phyloP scores from a whole-genome alignment of 1,140 invertebrate species.

The Melanaphis sacchari region DNA sequence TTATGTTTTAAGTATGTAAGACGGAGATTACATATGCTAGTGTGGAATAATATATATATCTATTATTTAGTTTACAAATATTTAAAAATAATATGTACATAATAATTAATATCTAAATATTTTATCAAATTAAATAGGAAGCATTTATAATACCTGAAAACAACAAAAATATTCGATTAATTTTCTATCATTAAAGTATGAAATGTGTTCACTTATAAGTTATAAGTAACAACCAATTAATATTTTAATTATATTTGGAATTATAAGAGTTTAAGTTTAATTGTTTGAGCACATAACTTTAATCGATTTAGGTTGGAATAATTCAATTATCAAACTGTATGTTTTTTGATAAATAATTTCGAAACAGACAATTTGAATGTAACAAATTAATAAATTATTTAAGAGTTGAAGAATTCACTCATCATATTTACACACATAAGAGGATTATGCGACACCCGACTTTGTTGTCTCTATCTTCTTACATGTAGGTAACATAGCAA shows the following conservation, averaged over 20 bases:
- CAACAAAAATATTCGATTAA: not conserved
- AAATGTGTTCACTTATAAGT: not conserved
- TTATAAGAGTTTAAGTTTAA: too few species aligned
- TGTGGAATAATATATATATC: too few species aligned
- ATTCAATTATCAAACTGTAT: not conserved
- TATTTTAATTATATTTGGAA: too few species aligned
- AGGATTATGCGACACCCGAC: not conserved
- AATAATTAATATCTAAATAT: not conserved
- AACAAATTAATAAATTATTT: too few species aligned
- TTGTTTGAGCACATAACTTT: too few species aligned
- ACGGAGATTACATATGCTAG: too few species aligned
- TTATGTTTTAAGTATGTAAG: too few species aligned
- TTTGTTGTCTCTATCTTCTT: not conserved
- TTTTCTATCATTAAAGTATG: not conserved
- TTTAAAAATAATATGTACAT: not conserved
- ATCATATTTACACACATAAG: too few species aligned
- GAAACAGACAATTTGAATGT: not conserved
- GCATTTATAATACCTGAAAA: not conserved
- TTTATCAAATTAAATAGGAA: not conserved
- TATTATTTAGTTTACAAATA: too few species aligned
- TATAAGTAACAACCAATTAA: not conserved
- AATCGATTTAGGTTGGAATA: too few species aligned
- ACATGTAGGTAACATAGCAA: too few species aligned
- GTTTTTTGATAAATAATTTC: not conserved
- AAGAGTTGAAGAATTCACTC: not conserved